Evolutionary conservation across 2,888 invertebrate species (phyloP).

Genomic region (Dynastes hyllus): DNA sequence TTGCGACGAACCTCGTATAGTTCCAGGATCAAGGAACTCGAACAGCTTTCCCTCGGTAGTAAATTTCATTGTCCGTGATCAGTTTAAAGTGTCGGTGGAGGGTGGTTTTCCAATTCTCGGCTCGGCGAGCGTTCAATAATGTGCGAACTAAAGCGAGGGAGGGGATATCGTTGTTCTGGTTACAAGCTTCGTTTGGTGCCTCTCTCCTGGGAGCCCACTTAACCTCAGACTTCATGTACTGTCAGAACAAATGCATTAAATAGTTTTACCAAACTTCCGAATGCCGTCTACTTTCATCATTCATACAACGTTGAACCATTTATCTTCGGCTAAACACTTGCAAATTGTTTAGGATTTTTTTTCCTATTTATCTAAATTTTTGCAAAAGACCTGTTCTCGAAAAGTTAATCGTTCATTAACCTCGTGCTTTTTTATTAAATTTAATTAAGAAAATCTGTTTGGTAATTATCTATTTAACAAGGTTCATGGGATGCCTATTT

Average conservation of each 20-base stretch:
- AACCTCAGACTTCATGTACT: slow-evolving; percentile 61
- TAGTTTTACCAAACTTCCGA: slow-evolving; percentile 49
- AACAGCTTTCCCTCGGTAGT: slow-evolving; percentile 58
- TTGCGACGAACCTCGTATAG: slow-evolving; percentile 28
- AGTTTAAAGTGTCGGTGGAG: slow-evolving; percentile 68
- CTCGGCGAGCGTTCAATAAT: slow-evolving; percentile 77
- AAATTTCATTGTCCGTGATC: slow-evolving; percentile 70
- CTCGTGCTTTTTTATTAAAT: no score
- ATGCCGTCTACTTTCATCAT: slow-evolving; percentile 47
- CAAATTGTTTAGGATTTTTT: not conserved
- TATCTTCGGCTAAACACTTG: not conserved
- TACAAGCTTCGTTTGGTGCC: slow-evolving; percentile 71
- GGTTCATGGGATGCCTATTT: no score
- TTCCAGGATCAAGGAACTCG: slow-evolving; percentile 52
- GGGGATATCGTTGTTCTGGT: slow-evolving; percentile 70
- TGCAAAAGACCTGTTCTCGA: no score
- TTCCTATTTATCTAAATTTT: not conserved
- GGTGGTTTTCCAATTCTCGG: slow-evolving; percentile 75
- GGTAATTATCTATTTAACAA: no score
- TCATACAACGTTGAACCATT: slow-evolving; percentile 21
- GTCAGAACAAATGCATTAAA: slow-evolving; percentile 53
- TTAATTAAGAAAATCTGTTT: no score
- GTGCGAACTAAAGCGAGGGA: slow-evolving; percentile 76
- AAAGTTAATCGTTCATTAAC: no score
- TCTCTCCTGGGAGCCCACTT: slow-evolving; percentile 68